phyloP scores from a whole-genome alignment of 1,140 invertebrate species.

The Solen grandis region DNA sequence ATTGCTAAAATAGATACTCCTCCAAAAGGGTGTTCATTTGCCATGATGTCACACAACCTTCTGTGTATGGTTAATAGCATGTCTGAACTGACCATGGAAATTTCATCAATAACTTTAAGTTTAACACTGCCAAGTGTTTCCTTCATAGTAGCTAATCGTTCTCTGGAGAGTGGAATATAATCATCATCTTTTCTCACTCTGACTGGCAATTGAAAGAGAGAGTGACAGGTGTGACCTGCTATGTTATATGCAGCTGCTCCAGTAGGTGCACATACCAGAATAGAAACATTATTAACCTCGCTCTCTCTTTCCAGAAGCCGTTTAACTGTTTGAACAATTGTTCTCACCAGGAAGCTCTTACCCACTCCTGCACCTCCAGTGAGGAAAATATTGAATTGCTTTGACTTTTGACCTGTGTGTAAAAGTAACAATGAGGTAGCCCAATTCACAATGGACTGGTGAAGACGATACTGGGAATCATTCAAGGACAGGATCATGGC shows the following conservation, averaged over 20 bases:
- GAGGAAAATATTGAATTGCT: conserved; percentile 15
- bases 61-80: conserved; percentile 31
- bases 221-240: too few relatives aligned
- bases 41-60: conserved; percentile 16
- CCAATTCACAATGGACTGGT: conserved; percentile 14
- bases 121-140: conserved; percentile 8
- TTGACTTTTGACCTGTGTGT: conserved; percentile 27
- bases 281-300: conserved; percentile 21
- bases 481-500: conserved; percentile 13
- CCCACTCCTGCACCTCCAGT: conserved; percentile 19
- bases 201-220: conserved; percentile 19
- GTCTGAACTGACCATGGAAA: conserved; percentile 21
- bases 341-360: too few relatives aligned
- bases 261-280: conserved; percentile 35
- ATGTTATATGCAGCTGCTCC: conserved; percentile 31
- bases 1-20: too few relatives aligned
- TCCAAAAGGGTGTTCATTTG: conserved; percentile 23
- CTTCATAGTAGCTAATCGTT: conserved; percentile 28
- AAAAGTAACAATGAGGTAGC: conserved; percentile 14
- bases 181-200: too few relatives aligned
- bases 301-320: conserved; percentile 14
- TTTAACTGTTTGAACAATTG: too few relatives aligned
- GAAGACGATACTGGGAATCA: conserved; percentile 25
- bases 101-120: conserved; percentile 13
- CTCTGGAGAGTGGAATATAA: too few relatives aligned